Base-by-base conservation (phyloP, 2,797 vertebrate species). In the Ctenopoma kingsleyae region DNA sequence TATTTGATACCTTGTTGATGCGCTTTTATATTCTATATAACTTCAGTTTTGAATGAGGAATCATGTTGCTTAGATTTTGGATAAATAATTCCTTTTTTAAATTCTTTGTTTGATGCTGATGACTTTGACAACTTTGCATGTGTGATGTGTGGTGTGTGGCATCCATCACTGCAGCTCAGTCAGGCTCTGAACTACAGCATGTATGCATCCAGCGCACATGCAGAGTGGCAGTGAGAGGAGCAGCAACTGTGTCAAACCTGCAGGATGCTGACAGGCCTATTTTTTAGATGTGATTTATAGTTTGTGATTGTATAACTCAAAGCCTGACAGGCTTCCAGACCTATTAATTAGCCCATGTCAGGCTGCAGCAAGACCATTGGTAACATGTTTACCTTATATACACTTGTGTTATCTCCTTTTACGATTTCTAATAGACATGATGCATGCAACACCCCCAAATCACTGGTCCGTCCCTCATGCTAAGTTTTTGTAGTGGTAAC, bases 111-210 rank as follows among this genome's bases (percentile, higher is more conserved):
- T 8, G 3, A 10, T 0, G 47, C 20, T 57, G 54, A 38, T 60
- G 64, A n/a, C 13, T 57, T 74, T 60, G 27, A 52, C 64, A 77
- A 82, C 58, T 78, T 63, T 48, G 46, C 61, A 25, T 65, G 64
- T 71, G 32, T 76, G 44, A 8, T 59, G 61, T 38, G 8, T 67
- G 43, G 49, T 65, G 58, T 6, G 46, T 82, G 73, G 83, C 77
- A 84, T 83, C 85, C 85, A 85, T 87, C 72, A 87, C 49, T 61
- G 76, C 74, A 66, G 84, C 54, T 54, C 46, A 36, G 36, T 75
- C 74, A 67, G 50, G 25, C 61, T 61, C 32, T 32, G 38, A 75
- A 62, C 49, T 60, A 16, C 76, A 38, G 36, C 13, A 5, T 13
- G 56, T 53, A 50, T 74, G 64, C 53, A 43, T 32, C 58, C 72